Evolutionary conservation across 2,797 vertebrate species (phyloP).

Genomic region (Uromys caudimaculatus): DNA sequence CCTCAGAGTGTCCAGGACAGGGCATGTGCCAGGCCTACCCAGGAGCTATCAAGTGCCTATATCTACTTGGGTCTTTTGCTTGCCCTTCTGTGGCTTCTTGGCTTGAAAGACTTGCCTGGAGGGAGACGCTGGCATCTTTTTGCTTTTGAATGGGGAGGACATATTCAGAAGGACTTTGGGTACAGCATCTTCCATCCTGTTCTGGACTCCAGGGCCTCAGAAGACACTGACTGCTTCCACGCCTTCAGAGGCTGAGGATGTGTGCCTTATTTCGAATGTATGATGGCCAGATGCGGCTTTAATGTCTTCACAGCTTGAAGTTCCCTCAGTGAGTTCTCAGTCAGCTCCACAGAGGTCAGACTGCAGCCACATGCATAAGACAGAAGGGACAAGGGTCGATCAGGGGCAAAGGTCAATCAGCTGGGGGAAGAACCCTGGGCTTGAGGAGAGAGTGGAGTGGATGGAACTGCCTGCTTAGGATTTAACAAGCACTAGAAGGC

Average conservation of each 20-base stretch:
- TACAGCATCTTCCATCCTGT: neutral
- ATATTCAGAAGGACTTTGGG: neutral
- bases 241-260: accelerated
- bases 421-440: neutral
- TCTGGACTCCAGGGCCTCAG: neutral
- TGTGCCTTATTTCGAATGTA: slow-evolving; percentile 1
- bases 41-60: neutral
- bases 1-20: neutral
- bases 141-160: neutral
- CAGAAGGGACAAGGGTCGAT: neutral
- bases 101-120: neutral
- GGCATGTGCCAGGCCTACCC: neutral
- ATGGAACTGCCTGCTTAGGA: neutral
- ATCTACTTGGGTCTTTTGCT: neutral
- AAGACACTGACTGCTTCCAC: neutral
- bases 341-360: slow-evolving; percentile 63
- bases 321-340: neutral
- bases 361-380: neutral
- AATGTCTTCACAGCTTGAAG: neutral
- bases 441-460: neutral
- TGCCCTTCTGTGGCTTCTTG: neutral
- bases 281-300: slow-evolving; percentile 47
- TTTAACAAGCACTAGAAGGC: neutral
- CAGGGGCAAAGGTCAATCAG: neutral
- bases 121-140: neutral